Base-by-base conservation (phyloP, 2,113 vertebrate genomes). In the Perca schrenkii region DNA sequence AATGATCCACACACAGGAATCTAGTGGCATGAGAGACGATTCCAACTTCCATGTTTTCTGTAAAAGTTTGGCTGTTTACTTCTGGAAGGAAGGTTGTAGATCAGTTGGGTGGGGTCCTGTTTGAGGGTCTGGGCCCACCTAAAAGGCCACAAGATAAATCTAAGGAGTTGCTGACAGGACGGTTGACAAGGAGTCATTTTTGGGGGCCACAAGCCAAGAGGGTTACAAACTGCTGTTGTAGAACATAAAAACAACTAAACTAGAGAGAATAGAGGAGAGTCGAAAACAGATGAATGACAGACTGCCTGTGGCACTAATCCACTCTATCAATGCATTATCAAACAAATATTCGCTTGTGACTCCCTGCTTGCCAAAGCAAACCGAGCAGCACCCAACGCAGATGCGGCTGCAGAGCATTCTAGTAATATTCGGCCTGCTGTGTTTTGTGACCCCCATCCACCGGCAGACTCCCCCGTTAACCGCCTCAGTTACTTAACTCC, bases 401-500 rank as follows among this genome's bases (percentile, higher is more conserved):
- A 71, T 17, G 49, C 43, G 7, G 57, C 34, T 36, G 76, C 31
- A 16, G 46, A 64, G 69, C 19, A 12, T 72, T 81, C 63, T 54
- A 47, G 73, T 67, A 54, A 54, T 36, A 40, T 74, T 82, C 17
- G 1, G 43, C 52, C 36, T 60, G 77, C 82, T 52, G 36, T 43
- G 62, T 83, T 87, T 28, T 70, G 63, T 77, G 54, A 66, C 63
- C 66, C 77, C 66, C 66, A 28, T 43, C 47, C 25, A 43, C 66
- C 73, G 43, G 4, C 63, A 25, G 22, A n/a, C 31, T 25, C 60
- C 8, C 31, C 72, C 66, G 28, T 22, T 36, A 75, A 78, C 54
- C 0, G 68, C 83, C 78, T 76, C 87, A 90, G 79, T 92, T 93
- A 93, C 92, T 88, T 92, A 92, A 93, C 93, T 84, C 84, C 65